A percentile compares a stretch with the other conserved stretches of the same genome.
phyloP scores from a whole-genome alignment of 2,888 invertebrate species.

The Troides aeacus region DNA sequence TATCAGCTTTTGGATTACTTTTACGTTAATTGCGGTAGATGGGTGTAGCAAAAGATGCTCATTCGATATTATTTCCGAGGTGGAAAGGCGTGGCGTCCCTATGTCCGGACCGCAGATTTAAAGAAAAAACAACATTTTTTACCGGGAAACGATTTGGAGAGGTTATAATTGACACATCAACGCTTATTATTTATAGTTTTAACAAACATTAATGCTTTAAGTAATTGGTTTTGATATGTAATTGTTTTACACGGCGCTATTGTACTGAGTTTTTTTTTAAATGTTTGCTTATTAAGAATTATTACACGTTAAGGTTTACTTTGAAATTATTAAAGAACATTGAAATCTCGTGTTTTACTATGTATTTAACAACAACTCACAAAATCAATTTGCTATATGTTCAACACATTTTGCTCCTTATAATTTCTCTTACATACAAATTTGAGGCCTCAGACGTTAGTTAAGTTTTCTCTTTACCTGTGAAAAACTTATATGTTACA shows the following conservation, averaged over 20 bases:
- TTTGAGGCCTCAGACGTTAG: too few species aligned
- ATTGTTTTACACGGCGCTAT: slow-evolving; percentile 44
- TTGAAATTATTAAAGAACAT: too few species aligned
- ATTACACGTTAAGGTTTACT: neutral
- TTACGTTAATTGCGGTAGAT: slow-evolving; percentile 35
- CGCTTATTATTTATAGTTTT: slow-evolving; percentile 71
- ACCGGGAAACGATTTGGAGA: slow-evolving; percentile 57
- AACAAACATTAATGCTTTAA: slow-evolving; percentile 67
- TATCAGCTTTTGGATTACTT: slow-evolving; percentile 39
- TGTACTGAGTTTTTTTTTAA: neutral
- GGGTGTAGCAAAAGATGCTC: slow-evolving; percentile 52
- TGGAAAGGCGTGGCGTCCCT: slow-evolving; percentile 58
- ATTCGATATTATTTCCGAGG: slow-evolving; percentile 46
- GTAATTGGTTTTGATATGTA: slow-evolving; percentile 76
- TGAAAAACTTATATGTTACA: too few species aligned
- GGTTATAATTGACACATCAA: slow-evolving; percentile 75
- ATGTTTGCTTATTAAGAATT: neutral
- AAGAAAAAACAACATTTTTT: slow-evolving; percentile 42
- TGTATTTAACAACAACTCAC: too few species aligned
- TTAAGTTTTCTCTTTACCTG: too few species aligned
- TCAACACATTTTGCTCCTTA: too few species aligned
- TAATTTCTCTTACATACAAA: too few species aligned
- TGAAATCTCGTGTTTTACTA: too few species aligned
- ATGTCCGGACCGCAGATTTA: slow-evolving; percentile 48
- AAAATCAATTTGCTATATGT: too few species aligned